Percentiles rank a stretch among this genome's conserved stretches.
Conservation (phyloP, 1,140 invertebrate genomes). For the Maconellicoccus hirsutus region DNA sequence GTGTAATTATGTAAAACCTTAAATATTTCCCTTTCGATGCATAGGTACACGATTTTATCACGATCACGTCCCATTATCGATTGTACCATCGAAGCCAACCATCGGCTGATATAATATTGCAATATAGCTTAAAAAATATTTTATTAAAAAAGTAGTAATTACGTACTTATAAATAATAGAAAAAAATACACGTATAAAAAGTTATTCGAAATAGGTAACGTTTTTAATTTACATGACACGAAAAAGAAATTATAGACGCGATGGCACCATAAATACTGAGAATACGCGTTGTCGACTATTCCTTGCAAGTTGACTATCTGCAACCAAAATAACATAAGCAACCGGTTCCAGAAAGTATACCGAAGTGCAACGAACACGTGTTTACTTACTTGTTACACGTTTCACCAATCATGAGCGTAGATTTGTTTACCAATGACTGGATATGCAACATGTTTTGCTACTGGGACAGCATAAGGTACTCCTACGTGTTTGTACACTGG, state of each 20-base stretch:
- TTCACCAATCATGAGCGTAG: conserved; percentile 3
- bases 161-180: neutral
- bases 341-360: neutral
- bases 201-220: neutral
- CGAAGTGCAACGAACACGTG: neutral
- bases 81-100: neutral
- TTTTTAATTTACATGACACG: neutral
- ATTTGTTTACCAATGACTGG: conserved; percentile 15
- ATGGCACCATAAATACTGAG: neutral
- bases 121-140: neutral
- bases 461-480: conserved; percentile 15
- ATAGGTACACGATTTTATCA: neutral
- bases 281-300: no score
- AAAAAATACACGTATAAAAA: neutral
- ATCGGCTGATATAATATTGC: neutral
- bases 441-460: conserved; percentile 15
- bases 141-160: neutral
- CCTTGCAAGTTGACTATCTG: neutral
- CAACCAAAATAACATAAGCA: neutral
- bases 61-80: neutral
- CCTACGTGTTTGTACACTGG: conserved; percentile 25
- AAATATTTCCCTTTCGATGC: neutral
- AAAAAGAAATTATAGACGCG: neutral
- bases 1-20: neutral
- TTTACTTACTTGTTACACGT: neutral